phyloP scores from a whole-genome alignment of 2,113 vertebrate genomes.

The Cyphomyrus discorhynchus region DNA sequence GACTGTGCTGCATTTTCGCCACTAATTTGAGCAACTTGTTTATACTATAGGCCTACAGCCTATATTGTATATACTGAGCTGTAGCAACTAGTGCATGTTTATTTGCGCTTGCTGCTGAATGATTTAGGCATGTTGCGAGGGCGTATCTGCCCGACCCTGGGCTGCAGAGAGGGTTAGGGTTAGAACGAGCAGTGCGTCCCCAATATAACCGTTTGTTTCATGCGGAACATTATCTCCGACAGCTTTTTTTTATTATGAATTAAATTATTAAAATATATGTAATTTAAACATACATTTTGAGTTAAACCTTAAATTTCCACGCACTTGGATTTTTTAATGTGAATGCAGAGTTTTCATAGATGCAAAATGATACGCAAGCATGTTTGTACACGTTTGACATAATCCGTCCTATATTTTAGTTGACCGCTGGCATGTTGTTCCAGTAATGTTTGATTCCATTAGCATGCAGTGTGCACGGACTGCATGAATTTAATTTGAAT shows the following conservation, averaged over 20 bases:
- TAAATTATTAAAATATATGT: background rate
- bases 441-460: constrained; percentile 74
- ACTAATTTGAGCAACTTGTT: constrained; percentile 11
- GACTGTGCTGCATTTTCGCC: background rate
- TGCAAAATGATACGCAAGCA: background rate
- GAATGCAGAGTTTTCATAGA: background rate
- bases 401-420: constrained; percentile 35
- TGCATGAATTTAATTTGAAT: constrained; percentile 99
- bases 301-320: background rate
- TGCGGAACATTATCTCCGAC: background rate
- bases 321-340: background rate
- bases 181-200: constrained; percentile 67
- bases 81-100: constrained; percentile 40
- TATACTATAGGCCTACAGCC: constrained; percentile 42
- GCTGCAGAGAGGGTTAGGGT: constrained; percentile 66
- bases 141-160: constrained; percentile 76
- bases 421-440: constrained; percentile 71
- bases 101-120: constrained; percentile 62
- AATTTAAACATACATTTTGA: background rate
- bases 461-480: constrained; percentile 82
- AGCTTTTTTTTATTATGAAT: background rate
- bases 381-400: background rate
- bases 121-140: constrained; percentile 80
- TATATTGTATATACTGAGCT: background rate
- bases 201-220: constrained; percentile 15